Evolutionary conservation across 2,888 invertebrate species (phyloP), one percentile per base, ranked within the genome.

Genomic region (Drosophila recens): DNA sequence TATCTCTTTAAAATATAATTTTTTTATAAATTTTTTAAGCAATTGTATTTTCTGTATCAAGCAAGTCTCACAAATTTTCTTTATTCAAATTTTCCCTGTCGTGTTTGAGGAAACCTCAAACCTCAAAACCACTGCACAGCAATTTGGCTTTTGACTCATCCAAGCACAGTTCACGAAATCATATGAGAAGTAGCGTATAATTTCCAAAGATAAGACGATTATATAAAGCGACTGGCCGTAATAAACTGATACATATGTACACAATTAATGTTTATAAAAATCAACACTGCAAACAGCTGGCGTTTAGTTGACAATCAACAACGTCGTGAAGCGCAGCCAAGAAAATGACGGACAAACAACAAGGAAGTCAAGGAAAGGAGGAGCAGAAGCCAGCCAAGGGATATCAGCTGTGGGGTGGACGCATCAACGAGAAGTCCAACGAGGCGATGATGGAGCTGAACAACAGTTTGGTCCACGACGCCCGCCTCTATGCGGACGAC

Each of bases 401-500:
- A 27, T 82, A 89, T 67, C 91, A 91, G 77, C 75, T 95, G 72
- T 97, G 97, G 97, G 97, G 97, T 62, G 97, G 97, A 11, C 94
- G 97, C 83, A 97, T 97, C 90, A 94, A 94, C 9, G 70, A 69
- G 13, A 46, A 66, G 23, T 69, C 95, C 0, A 95, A 95, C 72
- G 93, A 94, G 1, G 93, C 94, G 4, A 93, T 97, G 89, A 94
- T 95, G 73, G 93, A 94, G 61, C 93, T 97, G 46, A 97, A 97
- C 91, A 94, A 95, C 67, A 97, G 97, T 1, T 94, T 97, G 62
- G 90, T 93, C 1, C 93, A 95, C 61, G 97, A 97, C 91, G 94
- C 94, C 65, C 94, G 96, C 1, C 93, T 97, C 87, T 97, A 94
- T 93, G 94, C 94, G 33, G 96, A 96, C 87, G 97, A 97, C 88